Evolutionary conservation across 2,888 invertebrate genomes (phyloP).

Genomic region (Chesias legatella): DNA sequence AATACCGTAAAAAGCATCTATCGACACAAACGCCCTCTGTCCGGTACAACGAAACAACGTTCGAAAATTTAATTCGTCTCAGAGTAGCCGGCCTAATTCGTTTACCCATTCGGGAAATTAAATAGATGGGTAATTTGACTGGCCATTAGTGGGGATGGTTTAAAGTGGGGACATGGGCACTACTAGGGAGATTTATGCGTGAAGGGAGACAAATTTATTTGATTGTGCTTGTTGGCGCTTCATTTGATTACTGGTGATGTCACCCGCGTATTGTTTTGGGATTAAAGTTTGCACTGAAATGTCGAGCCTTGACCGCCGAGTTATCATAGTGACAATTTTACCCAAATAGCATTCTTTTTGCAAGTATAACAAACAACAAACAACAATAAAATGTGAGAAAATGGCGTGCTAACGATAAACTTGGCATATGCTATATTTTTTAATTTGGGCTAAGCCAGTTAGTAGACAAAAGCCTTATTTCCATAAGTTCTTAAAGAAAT

Average conservation of each 20-base stretch:
- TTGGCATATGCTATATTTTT: no score
- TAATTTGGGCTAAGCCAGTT: no score
- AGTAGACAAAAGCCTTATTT: no score
- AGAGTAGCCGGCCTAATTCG: constrained; percentile 76
- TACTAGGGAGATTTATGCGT: constrained; percentile 62
- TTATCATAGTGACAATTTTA: no score
- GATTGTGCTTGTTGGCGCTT: constrained; percentile 31
- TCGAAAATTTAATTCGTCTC: constrained; percentile 73
- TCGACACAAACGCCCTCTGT: constrained; percentile 13
- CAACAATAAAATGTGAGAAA: no score
- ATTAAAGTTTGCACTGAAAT: background rate
- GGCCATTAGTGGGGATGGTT: constrained; percentile 64
- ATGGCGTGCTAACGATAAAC: no score
- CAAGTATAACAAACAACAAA: no score
- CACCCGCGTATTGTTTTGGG: constrained; percentile 6
- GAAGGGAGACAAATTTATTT: constrained; percentile 50
- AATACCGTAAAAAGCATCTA: background rate
- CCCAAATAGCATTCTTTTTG: no score
- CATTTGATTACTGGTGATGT: constrained; percentile 29
- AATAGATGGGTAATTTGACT: constrained; percentile 78
- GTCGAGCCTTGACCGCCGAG: no score
- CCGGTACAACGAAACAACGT: constrained; percentile 59
- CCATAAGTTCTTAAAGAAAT: no score
- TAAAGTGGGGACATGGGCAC: constrained; percentile 55
- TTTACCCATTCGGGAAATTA: constrained; percentile 78